Evolutionary conservation across 2,797 vertebrate species (phyloP).

Genomic region (Tragopan temminckii): DNA sequence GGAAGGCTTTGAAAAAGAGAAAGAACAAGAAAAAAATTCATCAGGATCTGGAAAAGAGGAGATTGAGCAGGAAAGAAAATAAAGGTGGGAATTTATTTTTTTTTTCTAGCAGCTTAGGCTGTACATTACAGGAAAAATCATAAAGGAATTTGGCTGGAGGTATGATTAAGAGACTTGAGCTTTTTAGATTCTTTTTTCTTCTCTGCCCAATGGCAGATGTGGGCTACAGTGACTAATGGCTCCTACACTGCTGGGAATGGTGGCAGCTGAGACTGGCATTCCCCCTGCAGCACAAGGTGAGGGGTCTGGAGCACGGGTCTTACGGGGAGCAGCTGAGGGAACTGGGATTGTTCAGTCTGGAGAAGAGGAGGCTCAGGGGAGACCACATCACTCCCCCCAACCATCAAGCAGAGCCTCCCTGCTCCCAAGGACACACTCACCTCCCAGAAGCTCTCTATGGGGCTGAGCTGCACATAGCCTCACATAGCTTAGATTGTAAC

Average conservation of each 20-base stretch:
- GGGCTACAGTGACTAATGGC: background rate
- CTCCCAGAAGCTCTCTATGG: background rate
- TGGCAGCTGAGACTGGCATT: background rate
- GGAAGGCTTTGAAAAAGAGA: constrained; percentile 17
- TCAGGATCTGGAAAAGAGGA: background rate
- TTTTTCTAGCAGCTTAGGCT: background rate
- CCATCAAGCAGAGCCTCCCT: background rate
- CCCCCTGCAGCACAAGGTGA: background rate
- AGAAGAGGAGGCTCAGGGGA: background rate
- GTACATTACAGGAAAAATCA: accelerated
- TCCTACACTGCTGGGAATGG: background rate
- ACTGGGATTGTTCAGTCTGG: too few relatives aligned
- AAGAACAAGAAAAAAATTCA: background rate
- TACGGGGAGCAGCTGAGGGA: accelerated
- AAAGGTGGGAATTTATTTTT: constrained; percentile 9
- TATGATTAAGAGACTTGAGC: background rate
- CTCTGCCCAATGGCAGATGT: background rate
- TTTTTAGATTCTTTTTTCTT: background rate
- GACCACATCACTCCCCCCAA: background rate
- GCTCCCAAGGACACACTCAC: background rate
- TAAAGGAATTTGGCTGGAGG: background rate
- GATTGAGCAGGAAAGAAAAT: background rate
- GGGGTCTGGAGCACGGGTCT: background rate
- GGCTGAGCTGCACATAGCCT: background rate
- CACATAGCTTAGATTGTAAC: accelerated